These are phyloP conservation scores for Tokudaia muenninki DNA, from an alignment of 2,797 vertebrate genomes.

Conservation along the genomic window DNA sequence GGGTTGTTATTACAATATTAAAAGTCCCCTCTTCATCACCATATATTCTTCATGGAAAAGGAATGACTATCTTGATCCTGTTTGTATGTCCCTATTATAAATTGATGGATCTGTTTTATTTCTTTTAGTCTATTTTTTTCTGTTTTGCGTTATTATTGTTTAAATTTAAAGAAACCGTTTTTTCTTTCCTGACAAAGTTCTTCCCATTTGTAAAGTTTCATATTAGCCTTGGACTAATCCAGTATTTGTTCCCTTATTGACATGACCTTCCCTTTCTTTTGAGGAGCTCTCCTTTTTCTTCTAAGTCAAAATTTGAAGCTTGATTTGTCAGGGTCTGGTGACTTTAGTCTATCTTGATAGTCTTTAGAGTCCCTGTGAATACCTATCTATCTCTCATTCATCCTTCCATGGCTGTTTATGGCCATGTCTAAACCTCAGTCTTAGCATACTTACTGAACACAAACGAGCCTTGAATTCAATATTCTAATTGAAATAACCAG, in stretches of 20 bases:
- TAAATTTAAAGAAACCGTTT: slow-evolving; percentile 43
- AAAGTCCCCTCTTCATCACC: slow-evolving; percentile 6
- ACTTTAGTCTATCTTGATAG: too few species aligned
- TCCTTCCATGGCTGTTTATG: not conserved
- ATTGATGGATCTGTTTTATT: slow-evolving; percentile 59
- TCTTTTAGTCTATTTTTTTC: slow-evolving; percentile 54
- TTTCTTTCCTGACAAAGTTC: slow-evolving; percentile 38
- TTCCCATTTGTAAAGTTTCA: slow-evolving; percentile 40
- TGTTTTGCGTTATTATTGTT: slow-evolving; percentile 50
- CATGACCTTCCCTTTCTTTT: not conserved
- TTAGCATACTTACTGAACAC: not conserved
- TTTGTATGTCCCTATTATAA: not conserved
- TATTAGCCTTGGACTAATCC: not conserved
- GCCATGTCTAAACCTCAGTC: not conserved
- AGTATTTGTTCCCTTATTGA: slow-evolving; percentile 7
- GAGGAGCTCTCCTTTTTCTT: not conserved
- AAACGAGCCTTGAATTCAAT: not conserved
- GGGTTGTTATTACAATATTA: not conserved
- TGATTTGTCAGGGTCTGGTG: not conserved
- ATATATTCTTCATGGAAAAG: slow-evolving; percentile 4
- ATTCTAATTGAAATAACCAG: not conserved
- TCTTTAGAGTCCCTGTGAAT: not conserved
- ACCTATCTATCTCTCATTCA: not conserved
- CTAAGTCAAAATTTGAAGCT: not conserved
- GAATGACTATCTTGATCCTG: not conserved